Evolutionary conservation across 2,797 vertebrate species (phyloP), one percentile per base, ranked within the genome.

Genomic region (Dipus sagitta): DNA sequence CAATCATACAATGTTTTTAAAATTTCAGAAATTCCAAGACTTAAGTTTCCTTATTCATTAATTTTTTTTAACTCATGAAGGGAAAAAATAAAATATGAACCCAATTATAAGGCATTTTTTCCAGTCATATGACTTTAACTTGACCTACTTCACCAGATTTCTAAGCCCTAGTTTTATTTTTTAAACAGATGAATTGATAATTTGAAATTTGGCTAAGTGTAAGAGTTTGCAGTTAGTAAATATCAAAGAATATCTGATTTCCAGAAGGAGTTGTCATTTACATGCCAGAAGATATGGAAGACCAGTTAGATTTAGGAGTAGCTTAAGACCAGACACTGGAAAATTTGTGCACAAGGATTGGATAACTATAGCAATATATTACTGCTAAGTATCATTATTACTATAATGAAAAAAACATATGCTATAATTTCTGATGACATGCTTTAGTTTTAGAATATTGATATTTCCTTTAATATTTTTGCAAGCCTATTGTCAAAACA

Each of bases 391-490:
- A 4, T 28, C n/a, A 47, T 64, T 85, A 76, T 92, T 77, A 42
- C 95, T 70, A 42, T 32, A 83, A 89, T 24, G 24, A 86, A 86
- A 20, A 58, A 26, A 81, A 26, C 26, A 26, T 85, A 24, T 86
- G 64, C 72, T 70, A 68, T n/a, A 83, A 72, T 67, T 86, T 96
- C 54, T 52, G 26, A 92, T 23, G 85, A 47, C 8, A 87, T 80
- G 34, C 23, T 67, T 74, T 94, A 20, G 34, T 90, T 32, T 84
- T 58, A 91, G 77, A 82, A n/a, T 89, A 72, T 77, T 75, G 4
- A 28, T 85, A 64, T 88, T 95, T 74, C 96, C 38, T 58, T 87
- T 42, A 68, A 60, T 76, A 13, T 78, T 86, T 94, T 94, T 92
- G 18, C 17, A 86, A 71, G 13, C 32, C 34, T 24, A 80, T 75